Evolutionary conservation across 92 coral and sea anemone genomes (phyloP).

Genomic region (Porites rus): DNA sequence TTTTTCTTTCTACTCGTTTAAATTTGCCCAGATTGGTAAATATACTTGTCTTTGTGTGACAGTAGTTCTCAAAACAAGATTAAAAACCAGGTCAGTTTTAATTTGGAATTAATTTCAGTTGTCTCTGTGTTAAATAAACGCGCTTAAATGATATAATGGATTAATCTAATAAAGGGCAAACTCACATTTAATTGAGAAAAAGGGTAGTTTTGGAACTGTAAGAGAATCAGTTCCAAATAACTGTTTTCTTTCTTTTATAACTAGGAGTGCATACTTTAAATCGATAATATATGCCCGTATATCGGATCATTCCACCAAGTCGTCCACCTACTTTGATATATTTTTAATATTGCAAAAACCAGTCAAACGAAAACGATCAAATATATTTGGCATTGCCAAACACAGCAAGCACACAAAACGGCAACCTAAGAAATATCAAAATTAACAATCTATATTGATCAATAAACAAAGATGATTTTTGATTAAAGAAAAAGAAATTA

Average conservation of each 20-base stretch:
- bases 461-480: no score
- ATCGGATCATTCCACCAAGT: no score
- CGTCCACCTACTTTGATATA: no score
- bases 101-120: conserved; percentile 15
- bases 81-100: conserved; percentile 5
- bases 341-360: background rate
- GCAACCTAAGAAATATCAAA: background rate
- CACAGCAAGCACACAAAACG: background rate
- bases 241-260: background rate
- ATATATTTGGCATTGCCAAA: background rate
- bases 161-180: background rate
- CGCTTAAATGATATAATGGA: background rate
- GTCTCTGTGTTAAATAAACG: background rate
- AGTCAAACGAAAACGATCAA: background rate
- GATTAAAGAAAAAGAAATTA: background rate
- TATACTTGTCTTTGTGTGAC: background rate
- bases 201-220: background rate
- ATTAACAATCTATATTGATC: background rate
- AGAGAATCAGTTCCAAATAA: background rate
- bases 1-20: background rate
- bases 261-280: no score
- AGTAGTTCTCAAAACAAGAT: background rate
- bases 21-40: background rate
- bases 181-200: background rate
- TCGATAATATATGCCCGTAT: no score